A percentile compares a stretch with the other conserved stretches of the same genome.
These are phyloP conservation scores for Hyles lineata DNA, from an alignment of 2,888 invertebrate species.

Conservation along the genomic window DNA sequence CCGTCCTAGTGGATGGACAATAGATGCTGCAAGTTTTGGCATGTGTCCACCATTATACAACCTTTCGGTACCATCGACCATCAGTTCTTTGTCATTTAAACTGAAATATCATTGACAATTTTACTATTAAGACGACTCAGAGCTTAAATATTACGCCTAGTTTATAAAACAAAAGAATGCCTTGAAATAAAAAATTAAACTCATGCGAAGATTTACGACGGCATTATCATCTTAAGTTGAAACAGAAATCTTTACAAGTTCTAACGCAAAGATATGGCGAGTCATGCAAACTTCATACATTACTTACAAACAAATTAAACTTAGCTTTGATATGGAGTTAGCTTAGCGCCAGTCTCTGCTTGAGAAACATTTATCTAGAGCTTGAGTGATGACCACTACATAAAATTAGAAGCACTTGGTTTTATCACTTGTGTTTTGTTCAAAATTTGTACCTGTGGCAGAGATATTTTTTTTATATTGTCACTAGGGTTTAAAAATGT, in stretches of 20 bases:
- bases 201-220: neutral
- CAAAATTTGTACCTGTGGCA: too few relatives aligned
- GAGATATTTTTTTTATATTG: too few relatives aligned
- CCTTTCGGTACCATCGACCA: too few relatives aligned
- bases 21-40: too few relatives aligned
- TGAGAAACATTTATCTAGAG: neutral
- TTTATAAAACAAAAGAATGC: too few relatives aligned
- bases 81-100: too few relatives aligned
- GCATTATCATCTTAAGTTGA: neutral
- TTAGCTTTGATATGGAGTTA: conserved; percentile 1
- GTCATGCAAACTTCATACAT: conserved; percentile 16
- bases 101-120: too few relatives aligned
- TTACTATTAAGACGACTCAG: neutral
- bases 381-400: neutral
- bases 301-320: conserved; percentile 18
- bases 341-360: neutral
- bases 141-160: neutral
- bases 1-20: too few relatives aligned
- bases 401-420: neutral
- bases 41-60: too few relatives aligned
- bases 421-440: neutral
- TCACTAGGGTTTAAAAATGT: too few relatives aligned
- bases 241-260: neutral
- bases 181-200: neutral
- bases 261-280: neutral